Evolutionary conservation across 2,113 vertebrate species (phyloP), one percentile per base, ranked within the genome.

Genomic region (Rhabdomys dilectus): DNA sequence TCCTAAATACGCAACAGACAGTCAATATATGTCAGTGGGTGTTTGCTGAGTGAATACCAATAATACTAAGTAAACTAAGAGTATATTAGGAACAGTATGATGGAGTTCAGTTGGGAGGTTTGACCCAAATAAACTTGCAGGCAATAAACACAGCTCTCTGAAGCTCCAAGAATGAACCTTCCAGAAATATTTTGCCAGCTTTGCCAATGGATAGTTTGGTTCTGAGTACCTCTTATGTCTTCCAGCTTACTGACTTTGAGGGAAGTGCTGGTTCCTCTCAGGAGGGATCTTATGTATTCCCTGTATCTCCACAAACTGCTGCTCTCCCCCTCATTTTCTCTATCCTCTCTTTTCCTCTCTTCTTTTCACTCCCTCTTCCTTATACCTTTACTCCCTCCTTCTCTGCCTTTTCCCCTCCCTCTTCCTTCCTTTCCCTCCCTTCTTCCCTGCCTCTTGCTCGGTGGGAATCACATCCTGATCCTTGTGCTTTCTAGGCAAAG

Each of bases 71-170:
- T 6, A 22, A 89, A 66, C 39, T 51, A 42, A 80, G 58, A 31
- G 19, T 66, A 78, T 48, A 7, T 58, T 73, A 94, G 56, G 2
- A 66, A 73, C 73, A 84, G 51, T 45, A 58, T 42, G 31, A 51
- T 3, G 84, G 70, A 92, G 21, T 11, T 11, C 16, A 36, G 17
- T 31, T 91, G 82, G 70, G 19, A 39, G 45, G 78, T 93, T 76
- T 89, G 66, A 91, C 86, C 3, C 9, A 86, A 95, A 89, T 66
- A 78, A 36, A 53, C 45, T 89, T 70, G 95, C 15, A 91, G 7
- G 26, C 19, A 84, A 31, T 24, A 84, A 31, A 86, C 21, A 93
- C 0, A 72, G 68, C n/a, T 87, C 88, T 66, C 26, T 58, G 45
- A 60, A 95, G 31, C 31, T 82, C 36, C 19, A 13, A 48, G 39